Evolutionary conservation across 35 echinoderm and acorn worm genomes (phyloP).

Genomic region (Chiridota heheva): DNA sequence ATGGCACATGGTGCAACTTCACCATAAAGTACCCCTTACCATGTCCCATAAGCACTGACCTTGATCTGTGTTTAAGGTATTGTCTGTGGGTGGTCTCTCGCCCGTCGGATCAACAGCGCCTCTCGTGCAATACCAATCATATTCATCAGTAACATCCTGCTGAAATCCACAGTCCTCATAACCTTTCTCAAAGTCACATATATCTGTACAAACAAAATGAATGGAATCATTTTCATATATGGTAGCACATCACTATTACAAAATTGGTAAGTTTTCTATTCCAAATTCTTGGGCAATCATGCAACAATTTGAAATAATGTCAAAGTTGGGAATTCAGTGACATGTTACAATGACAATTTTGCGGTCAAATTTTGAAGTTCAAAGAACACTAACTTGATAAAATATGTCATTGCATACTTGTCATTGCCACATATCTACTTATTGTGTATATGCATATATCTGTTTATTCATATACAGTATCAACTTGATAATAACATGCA

Average conservation of each 20-base stretch:
- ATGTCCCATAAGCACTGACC: constrained; percentile 6
- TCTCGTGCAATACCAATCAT: background rate
- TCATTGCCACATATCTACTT: too few relatives aligned
- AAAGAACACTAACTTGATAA: too few relatives aligned
- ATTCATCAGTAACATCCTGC: constrained; percentile 31
- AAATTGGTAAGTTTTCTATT: too few relatives aligned
- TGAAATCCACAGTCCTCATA: constrained; percentile 27
- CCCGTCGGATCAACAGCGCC: background rate
- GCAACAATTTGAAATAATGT: background rate
- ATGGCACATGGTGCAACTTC: background rate
- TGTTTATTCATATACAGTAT: too few relatives aligned
- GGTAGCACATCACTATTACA: background rate
- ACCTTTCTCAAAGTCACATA: constrained; percentile 36
- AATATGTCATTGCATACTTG: too few relatives aligned
- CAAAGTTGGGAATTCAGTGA: background rate
- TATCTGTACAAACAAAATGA: constrained; percentile 26
- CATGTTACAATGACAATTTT: background rate
- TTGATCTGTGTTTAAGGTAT: background rate
- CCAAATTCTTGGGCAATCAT: background rate
- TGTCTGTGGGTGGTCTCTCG: background rate
- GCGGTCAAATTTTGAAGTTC: too few relatives aligned
- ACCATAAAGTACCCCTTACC: background rate
- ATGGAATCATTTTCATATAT: background rate
- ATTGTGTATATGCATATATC: too few relatives aligned
- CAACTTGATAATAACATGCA: too few relatives aligned